Base-by-base conservation (phyloP, 1,140 invertebrate genomes). In the Trichonephila inaurata region DNA sequence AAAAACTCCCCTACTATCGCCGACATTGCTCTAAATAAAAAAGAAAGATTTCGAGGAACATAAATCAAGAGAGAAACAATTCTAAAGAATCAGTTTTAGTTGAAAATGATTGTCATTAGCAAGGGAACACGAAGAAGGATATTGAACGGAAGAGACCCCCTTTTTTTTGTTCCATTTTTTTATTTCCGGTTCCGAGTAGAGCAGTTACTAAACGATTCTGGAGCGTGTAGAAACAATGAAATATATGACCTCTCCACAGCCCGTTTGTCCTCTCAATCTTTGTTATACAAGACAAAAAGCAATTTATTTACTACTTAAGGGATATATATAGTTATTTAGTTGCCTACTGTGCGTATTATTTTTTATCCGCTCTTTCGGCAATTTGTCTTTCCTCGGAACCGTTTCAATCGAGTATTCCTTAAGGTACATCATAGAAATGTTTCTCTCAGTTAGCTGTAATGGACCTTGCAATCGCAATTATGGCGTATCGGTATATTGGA, bases 261-360 rank as follows among this genome's bases (percentile, higher is more conserved):
- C 44, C 66, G 33, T 60, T 77, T 72, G 66, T 77, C 88, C 88
- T 58, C 51, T 89, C 88, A 69, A 89, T 89, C 88, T 89, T 89
- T 89, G 88, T 89, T 89, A 89, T 89, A 89, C 88, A 89, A 89
- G 88, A 89, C 88, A 89, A 89, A 89, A 77, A 89, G 66, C 88
- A 89, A 89, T 89, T 89, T 89, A 89, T 89, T 89, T 89, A 77
- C 66, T 89, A 89, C 88, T 89, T 77, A 89, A 60, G n/a, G 66
- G 88, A 89, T 89, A 89, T 89, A 89, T 89, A 89, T 89, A 89
- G 64, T 89, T 89, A 89, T 89, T 89, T 77, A 89, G 88, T 58
- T 89, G 64, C 64, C 88, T 77, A 77, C 18, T 69, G 51, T n/a
- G 51, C 33, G 60, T 64, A 64, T 89, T 89, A 33, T 88, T 69